Evolutionary conservation across 23 tunicate genomes (phyloP).

Genomic region (Ascidia mentula): DNA sequence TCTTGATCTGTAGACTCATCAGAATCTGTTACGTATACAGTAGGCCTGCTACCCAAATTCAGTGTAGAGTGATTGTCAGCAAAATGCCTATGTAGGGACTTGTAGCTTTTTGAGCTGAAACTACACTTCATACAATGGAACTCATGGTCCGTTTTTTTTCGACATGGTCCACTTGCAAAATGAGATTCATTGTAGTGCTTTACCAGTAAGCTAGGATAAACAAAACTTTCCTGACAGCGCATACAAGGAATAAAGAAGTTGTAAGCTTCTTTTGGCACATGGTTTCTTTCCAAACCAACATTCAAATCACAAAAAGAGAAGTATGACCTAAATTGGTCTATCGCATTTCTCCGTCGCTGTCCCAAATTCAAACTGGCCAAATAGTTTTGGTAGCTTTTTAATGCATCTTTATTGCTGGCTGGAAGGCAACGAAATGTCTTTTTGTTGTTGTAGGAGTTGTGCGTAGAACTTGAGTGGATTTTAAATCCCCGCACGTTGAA

Average conservation of each 20-base stretch:
- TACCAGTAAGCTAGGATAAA: neutral
- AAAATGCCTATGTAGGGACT: conserved; percentile 26
- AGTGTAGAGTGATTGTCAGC: neutral
- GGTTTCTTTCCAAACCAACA: neutral
- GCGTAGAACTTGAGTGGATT: conserved; percentile 15
- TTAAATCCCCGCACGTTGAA: conserved; percentile 25
- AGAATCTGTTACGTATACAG: neutral
- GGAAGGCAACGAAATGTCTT: conserved; percentile 1
- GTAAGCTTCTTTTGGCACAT: neutral
- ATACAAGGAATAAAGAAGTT: conserved; percentile 8
- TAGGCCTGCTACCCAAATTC: neutral
- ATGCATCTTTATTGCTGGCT: neutral
- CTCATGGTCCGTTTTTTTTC: neutral
- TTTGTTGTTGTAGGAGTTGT: neutral
- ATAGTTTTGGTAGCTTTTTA: neutral
- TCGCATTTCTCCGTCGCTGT: conserved; percentile 12
- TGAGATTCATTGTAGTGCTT: conserved; percentile 25
- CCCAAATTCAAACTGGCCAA: neutral
- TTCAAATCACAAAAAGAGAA: neutral
- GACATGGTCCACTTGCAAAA: conserved; percentile 13
- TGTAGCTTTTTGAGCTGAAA: conserved; percentile 18
- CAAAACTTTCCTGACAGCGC: neutral
- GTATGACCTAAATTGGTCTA: conserved; percentile 7
- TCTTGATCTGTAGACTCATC: neutral
- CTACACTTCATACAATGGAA: conserved; percentile 33